These are phyloP conservation scores for Ramazzottius varieornatus DNA, from an alignment of 2,888 invertebrate species.

Conservation along the genomic window DNA sequence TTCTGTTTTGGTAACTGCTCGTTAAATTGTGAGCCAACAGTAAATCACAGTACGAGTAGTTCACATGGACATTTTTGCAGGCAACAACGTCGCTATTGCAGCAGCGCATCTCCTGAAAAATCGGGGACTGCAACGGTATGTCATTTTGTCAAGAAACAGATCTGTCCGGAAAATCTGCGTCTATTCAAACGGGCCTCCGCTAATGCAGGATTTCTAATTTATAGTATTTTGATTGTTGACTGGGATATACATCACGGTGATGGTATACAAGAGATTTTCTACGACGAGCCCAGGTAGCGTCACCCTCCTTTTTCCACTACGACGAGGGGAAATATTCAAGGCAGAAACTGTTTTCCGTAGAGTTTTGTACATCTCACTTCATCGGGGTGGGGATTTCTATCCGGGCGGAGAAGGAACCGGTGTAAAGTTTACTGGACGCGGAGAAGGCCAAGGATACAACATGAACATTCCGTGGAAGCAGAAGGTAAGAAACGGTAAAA, in stretches of 20 bases:
- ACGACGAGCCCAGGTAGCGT: conserved; percentile 40
- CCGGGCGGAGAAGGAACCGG: conserved; percentile 37
- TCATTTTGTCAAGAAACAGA: too few species aligned
- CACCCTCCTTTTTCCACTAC: neutral
- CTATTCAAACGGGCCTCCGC: too few species aligned
- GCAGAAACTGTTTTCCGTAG: too few species aligned
- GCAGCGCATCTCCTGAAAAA: conserved; percentile 35
- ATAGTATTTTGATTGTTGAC: conserved; percentile 52
- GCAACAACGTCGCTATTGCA: conserved; percentile 59
- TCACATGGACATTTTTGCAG: too few species aligned
- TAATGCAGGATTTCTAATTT: too few species aligned
- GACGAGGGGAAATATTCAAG: too few species aligned
- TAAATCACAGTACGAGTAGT: too few species aligned
- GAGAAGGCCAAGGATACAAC: conserved; percentile 46
- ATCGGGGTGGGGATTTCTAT: conserved; percentile 73
- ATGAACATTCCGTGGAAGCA: conserved; percentile 73
- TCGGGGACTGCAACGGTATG: conserved; percentile 19
- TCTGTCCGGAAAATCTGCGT: too few species aligned
- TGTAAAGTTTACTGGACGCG: conserved; percentile 40
- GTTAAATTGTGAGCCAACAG: too few species aligned
- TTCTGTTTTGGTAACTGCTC: conserved; percentile 46
- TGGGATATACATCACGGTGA: conserved; percentile 95
- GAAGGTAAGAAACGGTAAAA: too few species aligned
- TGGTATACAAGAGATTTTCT: conserved; percentile 60
- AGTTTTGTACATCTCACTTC: conserved; percentile 67